phyloP scores from a whole-genome alignment of 2,113 vertebrate genomes.

The Boulengeromyrus knoepffleri region DNA sequence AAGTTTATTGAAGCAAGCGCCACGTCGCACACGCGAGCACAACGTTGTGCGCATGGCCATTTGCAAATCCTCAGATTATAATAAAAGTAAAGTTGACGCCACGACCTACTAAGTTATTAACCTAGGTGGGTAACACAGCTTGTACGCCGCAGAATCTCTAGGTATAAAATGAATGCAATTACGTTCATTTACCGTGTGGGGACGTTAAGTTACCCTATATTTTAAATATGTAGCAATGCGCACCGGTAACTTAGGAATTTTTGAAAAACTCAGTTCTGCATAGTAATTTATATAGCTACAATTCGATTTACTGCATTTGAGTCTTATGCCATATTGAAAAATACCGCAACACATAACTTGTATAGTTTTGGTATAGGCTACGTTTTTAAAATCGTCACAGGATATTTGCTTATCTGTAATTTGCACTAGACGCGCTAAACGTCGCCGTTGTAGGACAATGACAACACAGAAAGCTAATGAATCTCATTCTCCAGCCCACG shows the following conservation, averaged over 20 bases:
- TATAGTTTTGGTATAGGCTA: not conserved
- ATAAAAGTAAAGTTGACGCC: not conserved
- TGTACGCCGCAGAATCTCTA: not conserved
- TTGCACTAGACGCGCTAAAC: not conserved
- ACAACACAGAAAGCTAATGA: not conserved
- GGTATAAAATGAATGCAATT: conserved; percentile 1
- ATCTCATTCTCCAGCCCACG: not conserved
- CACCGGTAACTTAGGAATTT: not conserved
- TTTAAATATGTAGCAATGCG: conserved; percentile 19
- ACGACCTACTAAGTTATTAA: not conserved
- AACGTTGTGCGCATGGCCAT: not conserved
- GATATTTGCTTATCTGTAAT: not conserved
- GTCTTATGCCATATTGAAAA: not conserved
- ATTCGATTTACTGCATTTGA: not conserved
- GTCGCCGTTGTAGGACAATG: not conserved
- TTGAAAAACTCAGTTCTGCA: not conserved
- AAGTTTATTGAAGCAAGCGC: not conserved
- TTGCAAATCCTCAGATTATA: not conserved
- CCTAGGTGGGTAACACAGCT: not conserved
- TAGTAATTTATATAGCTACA: not conserved
- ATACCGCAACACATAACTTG: not conserved
- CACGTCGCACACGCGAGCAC: not conserved
- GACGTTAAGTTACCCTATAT: not conserved
- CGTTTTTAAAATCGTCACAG: not conserved
- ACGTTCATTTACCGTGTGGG: conserved; percentile 2